Evolutionary conservation across 2,888 invertebrate genomes (phyloP).

Genomic region (Ectropis crepuscularia): DNA sequence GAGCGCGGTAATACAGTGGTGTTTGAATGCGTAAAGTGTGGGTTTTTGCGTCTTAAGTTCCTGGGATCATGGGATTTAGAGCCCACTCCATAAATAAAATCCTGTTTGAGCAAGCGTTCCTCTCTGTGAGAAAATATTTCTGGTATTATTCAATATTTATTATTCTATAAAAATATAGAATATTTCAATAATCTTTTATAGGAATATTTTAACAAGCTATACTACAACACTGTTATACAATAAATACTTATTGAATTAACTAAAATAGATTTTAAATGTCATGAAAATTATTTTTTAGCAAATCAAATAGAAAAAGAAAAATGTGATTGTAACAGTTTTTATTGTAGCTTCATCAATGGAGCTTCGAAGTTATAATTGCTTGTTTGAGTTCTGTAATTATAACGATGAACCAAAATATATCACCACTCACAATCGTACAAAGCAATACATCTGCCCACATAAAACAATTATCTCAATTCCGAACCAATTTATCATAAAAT

Average conservation of each 20-base stretch:
- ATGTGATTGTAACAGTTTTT: slow-evolving; percentile 4
- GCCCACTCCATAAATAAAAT: slow-evolving; percentile 29
- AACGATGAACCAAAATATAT: slow-evolving; percentile 44
- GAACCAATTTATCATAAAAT: slow-evolving; percentile 66
- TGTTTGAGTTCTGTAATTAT: slow-evolving; percentile 42
- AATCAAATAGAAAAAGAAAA: no score
- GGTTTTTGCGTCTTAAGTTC: slow-evolving; percentile 41
- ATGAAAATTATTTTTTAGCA: no score
- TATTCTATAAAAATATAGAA: not conserved
- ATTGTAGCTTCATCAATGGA: slow-evolving; percentile 27
- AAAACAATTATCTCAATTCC: slow-evolving; percentile 61
- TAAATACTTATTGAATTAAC: no score
- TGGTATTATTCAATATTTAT: slow-evolving; percentile 1
- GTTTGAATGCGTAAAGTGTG: slow-evolving; percentile 41
- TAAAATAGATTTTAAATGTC: no score
- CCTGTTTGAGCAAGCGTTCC: slow-evolving; percentile 28
- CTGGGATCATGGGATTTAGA: slow-evolving; percentile 38
- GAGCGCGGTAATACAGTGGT: slow-evolving; percentile 35
- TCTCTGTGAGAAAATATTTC: slow-evolving; percentile 26
- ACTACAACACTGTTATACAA: no score
- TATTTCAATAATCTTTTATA: not conserved
- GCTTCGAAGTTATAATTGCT: slow-evolving; percentile 32
- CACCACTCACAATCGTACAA: slow-evolving; percentile 45
- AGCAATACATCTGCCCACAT: slow-evolving; percentile 51
- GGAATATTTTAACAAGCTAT: not conserved